Base-by-base conservation (phyloP, 2,888 invertebrate genomes). In the Phasia obesa region DNA sequence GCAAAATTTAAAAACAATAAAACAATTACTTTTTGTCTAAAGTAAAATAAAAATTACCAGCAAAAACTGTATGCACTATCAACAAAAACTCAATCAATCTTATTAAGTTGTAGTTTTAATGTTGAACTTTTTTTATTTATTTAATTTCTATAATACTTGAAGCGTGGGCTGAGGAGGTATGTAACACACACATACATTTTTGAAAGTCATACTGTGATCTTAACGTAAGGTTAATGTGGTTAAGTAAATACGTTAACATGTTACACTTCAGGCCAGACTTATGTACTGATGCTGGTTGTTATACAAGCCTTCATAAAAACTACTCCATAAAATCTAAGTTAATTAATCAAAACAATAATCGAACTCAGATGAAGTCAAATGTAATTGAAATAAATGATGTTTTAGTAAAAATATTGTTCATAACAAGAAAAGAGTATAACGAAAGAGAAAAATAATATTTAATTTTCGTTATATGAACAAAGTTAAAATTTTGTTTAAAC, bases 311-410 rank as follows among this genome's bases (percentile, higher is more conserved):
- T 25, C 25, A 19, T 35, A 35, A 35, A 35, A 35, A 35, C 35
- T 11, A 35, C 35, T 35, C 35, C 3, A 35, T 6, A 73, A 88
- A 88, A 90, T 89, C 89, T 86, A 84, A 85, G 86, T 89, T 89
- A 89, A 89, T 89, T 90, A 89, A 89, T 89, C 90, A 90, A 89
- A 88, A 87, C 87, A 88, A 89, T 89, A 89, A 89, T 88, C 88
- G 87, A 87, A 87, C 86, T 31, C 31, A 59, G 49, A 64, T 47
- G 25, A 59, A 67, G 31, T 31, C 5, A 60, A 59, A 71, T 23
- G 35, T 53, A 55, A 78, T 47, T 57, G 47, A 64, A 49, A 47
- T 70, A 31, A 21, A 19, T 53, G 11, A 9, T 35, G 42, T 35
- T 62, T 11, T 42, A 11, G 42, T 11, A 17, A 31, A 35, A 19